Percentiles rank a stretch among this genome's conserved stretches.
Evolutionary conservation across 1,140 invertebrate species (phyloP).

Genomic region (Orchesella cincta): DNA sequence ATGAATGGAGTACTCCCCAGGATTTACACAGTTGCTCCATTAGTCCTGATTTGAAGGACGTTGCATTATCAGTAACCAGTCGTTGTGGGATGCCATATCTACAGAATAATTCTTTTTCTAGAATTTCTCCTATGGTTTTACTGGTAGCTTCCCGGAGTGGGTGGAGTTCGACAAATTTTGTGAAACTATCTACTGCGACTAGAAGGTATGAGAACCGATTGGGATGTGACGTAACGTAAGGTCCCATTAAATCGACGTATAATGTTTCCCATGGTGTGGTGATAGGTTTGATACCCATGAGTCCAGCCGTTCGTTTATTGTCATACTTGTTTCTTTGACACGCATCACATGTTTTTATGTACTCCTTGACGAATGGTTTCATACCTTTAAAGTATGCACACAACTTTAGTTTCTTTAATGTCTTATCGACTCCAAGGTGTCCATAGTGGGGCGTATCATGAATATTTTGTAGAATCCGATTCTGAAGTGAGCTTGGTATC

Average conservation of each 20-base stretch:
- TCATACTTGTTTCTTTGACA: constrained; percentile 32
- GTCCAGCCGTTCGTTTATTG: not conserved
- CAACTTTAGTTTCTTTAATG: not conserved
- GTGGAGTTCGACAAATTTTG: constrained; percentile 52
- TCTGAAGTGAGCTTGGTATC: not conserved
- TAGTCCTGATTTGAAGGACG: constrained; percentile 18
- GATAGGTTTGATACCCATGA: constrained; percentile 13
- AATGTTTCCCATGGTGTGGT: constrained; percentile 39
- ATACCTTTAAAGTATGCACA: not conserved
- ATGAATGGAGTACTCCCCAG: constrained; percentile 33
- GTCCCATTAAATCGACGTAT: constrained; percentile 46
- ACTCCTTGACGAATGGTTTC: not conserved
- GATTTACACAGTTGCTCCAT: constrained; percentile 11
- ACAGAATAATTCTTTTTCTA: constrained; percentile 51
- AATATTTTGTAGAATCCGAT: not conserved
- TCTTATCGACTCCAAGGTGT: not conserved
- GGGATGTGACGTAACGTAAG: constrained; percentile 25
- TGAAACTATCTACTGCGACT: constrained; percentile 53
- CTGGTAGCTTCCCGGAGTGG: constrained; percentile 51
- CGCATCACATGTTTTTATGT: constrained; percentile 20
- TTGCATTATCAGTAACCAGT: constrained; percentile 53
- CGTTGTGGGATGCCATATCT: constrained; percentile 50
- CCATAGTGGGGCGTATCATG: constrained; percentile 3
- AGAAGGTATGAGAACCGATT: constrained; percentile 48
- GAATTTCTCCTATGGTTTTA: constrained; percentile 48